These are phyloP conservation scores for Drosophila chauvacae DNA, from an alignment of 1,140 invertebrate genomes.

Conservation along the genomic window DNA sequence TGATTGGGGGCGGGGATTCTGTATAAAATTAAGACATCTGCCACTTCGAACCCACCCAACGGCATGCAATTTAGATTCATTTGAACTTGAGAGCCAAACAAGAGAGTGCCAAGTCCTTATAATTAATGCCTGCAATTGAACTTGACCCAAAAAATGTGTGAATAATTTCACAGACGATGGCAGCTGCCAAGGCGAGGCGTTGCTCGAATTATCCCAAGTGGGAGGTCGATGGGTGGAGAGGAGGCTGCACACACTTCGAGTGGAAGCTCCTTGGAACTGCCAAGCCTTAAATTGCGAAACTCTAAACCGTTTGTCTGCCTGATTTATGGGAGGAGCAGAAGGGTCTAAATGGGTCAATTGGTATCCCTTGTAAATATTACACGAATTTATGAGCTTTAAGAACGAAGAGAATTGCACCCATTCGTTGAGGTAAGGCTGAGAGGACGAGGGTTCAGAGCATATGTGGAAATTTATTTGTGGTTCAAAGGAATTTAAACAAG, in stretches of 20 bases:
- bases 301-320: constrained; percentile 41
- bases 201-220: constrained; percentile 1
- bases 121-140: constrained; percentile 76
- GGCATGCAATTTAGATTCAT: constrained; percentile 48
- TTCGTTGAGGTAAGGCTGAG: constrained; percentile 1
- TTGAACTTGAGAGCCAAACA: constrained; percentile 50
- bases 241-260: neutral
- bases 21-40: neutral
- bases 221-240: neutral
- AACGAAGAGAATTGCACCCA: neutral
- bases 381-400: constrained; percentile 31
- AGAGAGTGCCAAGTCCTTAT: constrained; percentile 67
- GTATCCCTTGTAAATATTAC: constrained; percentile 27
- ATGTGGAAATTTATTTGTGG: neutral
- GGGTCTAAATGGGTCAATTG: constrained; percentile 47
- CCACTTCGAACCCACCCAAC: constrained; percentile 45
- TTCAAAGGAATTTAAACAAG: neutral
- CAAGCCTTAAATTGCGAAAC: constrained; percentile 40
- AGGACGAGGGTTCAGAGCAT: neutral
- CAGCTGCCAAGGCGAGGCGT: constrained; percentile 26
- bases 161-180: constrained; percentile 37
- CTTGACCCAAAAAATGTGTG: constrained; percentile 69
- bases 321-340: constrained; percentile 29
- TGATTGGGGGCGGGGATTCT: neutral
- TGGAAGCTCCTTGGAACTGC: neutral